phyloP scores from a whole-genome alignment of 1,140 invertebrate species.

The Ladona fulva region DNA sequence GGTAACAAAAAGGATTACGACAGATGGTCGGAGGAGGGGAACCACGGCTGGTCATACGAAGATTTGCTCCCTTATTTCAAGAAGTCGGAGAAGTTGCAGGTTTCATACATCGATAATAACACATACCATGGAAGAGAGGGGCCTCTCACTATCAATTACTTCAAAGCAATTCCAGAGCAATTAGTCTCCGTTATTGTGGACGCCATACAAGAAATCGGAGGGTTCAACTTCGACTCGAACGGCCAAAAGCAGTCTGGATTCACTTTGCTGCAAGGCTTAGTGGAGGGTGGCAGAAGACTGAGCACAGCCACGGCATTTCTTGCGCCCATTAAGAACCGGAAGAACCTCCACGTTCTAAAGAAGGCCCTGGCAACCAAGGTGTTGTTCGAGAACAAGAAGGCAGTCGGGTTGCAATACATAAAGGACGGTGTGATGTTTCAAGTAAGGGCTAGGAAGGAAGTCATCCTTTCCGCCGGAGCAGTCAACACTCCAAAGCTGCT shows the following conservation, averaged over 20 bases:
- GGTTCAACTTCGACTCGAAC: slow-evolving; percentile 33
- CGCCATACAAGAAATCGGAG: slow-evolving; percentile 35
- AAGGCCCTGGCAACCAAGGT: slow-evolving; percentile 47
- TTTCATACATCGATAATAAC: slow-evolving; percentile 20
- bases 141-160: slow-evolving; percentile 41
- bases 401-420: slow-evolving; percentile 56
- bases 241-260: slow-evolving; percentile 41
- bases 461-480: slow-evolving; percentile 32
- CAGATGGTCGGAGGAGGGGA: slow-evolving; percentile 46
- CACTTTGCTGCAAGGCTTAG: slow-evolving; percentile 36
- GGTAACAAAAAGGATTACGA: slow-evolving; percentile 54
- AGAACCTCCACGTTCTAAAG: slow-evolving; percentile 60
- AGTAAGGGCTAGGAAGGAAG: slow-evolving; percentile 37
- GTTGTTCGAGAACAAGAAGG: slow-evolving; percentile 41
- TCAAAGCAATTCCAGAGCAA: slow-evolving; percentile 30
- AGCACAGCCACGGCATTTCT: slow-evolving; percentile 55
- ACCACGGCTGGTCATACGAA: slow-evolving; percentile 46
- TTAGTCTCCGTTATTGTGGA: slow-evolving; percentile 57
- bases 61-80: slow-evolving; percentile 40
- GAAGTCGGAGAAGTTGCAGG: slow-evolving; percentile 32
- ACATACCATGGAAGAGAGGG: slow-evolving; percentile 39
- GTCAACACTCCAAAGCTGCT: slow-evolving; percentile 49
- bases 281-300: slow-evolving; percentile 45
- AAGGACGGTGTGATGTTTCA: slow-evolving; percentile 38
- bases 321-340: slow-evolving; percentile 42